Conservation (phyloP, 1,140 invertebrate genomes). For the Pogonognathellus flavescens region DNA sequence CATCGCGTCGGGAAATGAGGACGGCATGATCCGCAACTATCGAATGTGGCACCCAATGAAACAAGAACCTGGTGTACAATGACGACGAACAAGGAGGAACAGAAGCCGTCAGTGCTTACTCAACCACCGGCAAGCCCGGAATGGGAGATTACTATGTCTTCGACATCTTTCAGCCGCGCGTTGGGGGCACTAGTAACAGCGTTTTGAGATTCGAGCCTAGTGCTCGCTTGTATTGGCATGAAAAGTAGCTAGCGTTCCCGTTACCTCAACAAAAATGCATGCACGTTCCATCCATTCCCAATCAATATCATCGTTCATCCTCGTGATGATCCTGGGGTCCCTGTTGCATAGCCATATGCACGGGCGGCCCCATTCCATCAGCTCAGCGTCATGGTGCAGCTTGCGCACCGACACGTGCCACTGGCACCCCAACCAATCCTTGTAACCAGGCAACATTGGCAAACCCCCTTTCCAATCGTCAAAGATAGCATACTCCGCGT, state of each 20-base stretch:
- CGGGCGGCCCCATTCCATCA: background rate
- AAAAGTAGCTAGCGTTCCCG: background rate
- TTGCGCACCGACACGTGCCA: background rate
- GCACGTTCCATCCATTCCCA: constrained; percentile 21
- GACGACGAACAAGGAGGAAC: background rate
- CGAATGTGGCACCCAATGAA: constrained; percentile 27
- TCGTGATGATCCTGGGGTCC: background rate
- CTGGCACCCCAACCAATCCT: constrained; percentile 15
- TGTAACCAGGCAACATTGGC: background rate
- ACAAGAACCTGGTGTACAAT: background rate
- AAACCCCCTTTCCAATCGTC: constrained; percentile 4
- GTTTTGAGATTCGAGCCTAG: background rate
- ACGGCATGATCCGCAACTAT: background rate
- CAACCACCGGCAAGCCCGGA: background rate
- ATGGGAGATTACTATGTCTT: constrained; percentile 41
- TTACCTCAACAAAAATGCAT: constrained; percentile 22
- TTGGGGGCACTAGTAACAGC: background rate
- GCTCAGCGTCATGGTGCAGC: background rate
- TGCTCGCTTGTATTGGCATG: constrained; percentile 40
- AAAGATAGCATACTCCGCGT: constrained; percentile 1
- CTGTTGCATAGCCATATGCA: constrained; percentile 8
- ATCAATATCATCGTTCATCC: background rate
- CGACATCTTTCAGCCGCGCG: background rate
- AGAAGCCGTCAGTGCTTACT: background rate
- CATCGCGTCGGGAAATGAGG: constrained; percentile 3